Evolutionary conservation across 2,797 vertebrate species (phyloP), one percentile per base, ranked within the genome.

Genomic region (Centroberyx gerrardi): DNA sequence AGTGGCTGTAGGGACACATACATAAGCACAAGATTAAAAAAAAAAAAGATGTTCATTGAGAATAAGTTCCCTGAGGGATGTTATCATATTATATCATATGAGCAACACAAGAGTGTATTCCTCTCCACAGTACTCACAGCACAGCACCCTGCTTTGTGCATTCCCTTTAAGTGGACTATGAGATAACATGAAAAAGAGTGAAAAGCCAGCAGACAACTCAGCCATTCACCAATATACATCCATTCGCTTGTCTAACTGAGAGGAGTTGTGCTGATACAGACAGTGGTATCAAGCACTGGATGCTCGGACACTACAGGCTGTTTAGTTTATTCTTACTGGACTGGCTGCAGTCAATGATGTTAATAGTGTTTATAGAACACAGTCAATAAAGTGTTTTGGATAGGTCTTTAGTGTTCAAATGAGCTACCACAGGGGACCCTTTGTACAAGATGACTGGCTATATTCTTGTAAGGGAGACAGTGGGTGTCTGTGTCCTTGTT

Each of bases 401-500:
- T 40, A 3, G 48, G 53, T 83, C 74, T 86, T 86, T 51, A 78
- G 85, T 76, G 74, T 72, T 87, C 58, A 75, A 80, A 79, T 73
- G 72, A 83, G 81, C 59, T 70, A n/a, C 82, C 68, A 74, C 81
- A 85, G 67, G 84, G 75, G 74, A 76, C 51, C 70, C 80, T 87
- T 88, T 87, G 86, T 79, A 62, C 66, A 73, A 83, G 74, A 88
- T 49, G 76, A 79, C 74, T 64, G 88, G 53, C 70, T 78, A 55
- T 73, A 63, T 83, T 87, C 72, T 86, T 84, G 67, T 83, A 82
- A 87, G 74, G 36, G 66, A 74, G 68, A 87, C 88, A 75, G 79
- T 84, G 69, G 78, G 78, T 87, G 80, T 84, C 76, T 87, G 67
- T 84, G 81, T 89, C 79, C 70, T 74, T 84, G 83, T 84, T 78